Base-by-base conservation (phyloP, 1,140 invertebrate genomes). In the Pseudoatta argentina region DNA sequence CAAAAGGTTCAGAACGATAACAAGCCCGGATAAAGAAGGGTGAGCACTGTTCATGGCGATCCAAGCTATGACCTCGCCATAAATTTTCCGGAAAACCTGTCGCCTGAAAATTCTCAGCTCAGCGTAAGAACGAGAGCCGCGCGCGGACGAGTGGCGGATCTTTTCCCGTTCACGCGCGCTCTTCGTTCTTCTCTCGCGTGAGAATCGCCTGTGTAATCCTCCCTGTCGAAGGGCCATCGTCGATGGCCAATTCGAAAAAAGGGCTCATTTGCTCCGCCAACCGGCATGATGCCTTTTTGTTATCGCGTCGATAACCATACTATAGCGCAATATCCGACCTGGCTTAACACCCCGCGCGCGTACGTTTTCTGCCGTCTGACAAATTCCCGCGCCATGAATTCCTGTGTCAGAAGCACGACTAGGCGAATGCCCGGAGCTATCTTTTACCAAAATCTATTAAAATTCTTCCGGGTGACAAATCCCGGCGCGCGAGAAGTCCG, bases 41-140 rank as follows among this genome's bases (percentile, higher is more conserved):
- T 86, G 85, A 88, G 88, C 86, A 86, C 87, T 89, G 90, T 91
- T 91, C 90, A 91, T 89, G 90, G 88, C 90, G 91, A 91, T 91
- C 91, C 91, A 91, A 91, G 90, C 91, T 91, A 90, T 91, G 91
- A 91, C 91, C 91, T 64, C 51, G 82, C 91, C 87, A 91, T 91
- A 91, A 91, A 91, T 91, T 91, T 91, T 51, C 75, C 51, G 67
- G 53, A 64, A 85, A 90, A 83, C 73, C 88, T 88, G 91, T 91
- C 88, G 90, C 83, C 83, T 91, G 90, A 91, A 91, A 91, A 91
- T 91, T 91, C 88, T 78, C 34, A 44, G 57, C 77, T 78, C 34
- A 44, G 57, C 77, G 76, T 91, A 91, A 91, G 89, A 92, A 91
- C 88, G 83, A 88, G 75, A 88, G 81, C 57, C 86, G 79, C 30